Base-by-base conservation (phyloP, 2,113 vertebrate genomes). In the Peromyscus californicus region DNA sequence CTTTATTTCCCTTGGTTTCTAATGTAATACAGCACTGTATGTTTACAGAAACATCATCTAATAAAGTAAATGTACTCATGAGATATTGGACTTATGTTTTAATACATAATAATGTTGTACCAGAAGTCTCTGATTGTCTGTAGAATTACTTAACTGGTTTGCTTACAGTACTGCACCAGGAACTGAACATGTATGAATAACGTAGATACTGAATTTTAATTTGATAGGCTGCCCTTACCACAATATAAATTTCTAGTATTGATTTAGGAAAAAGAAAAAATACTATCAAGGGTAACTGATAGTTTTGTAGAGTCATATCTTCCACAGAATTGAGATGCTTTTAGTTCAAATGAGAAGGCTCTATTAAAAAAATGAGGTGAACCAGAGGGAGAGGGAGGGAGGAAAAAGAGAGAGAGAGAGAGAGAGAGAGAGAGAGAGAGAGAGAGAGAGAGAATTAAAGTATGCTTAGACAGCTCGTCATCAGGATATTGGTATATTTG, bases 21-120 rank as follows among this genome's bases (percentile, higher is more conserved):
- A 88, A 4, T 90, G n/a, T 74, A 92, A 39, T 87, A 61, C 9
- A 90, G 36, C 29, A 45, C 0, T 69, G 61, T 83, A 8, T 84
- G 92, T 67, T 93, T 88, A 42, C 7, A 63, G 33, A 42, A 93
- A 90, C 22, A 94, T 75, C 1, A 72, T 91, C 5, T 96, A 88
- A 79, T 95, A 84, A 78, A 70, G 17, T 51, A 84, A 74, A n/a
- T 65, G 4, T 86, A 26, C 78, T 80, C 54, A 57, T 70, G 12
- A 9, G 90, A 36, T 95, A 86, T 48, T 75, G 39, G 39, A 29
- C 70, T 45, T 51, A 51, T n/a, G 4, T 78, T 42, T 96, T 94
- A 95, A 57, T 95, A 86, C 4, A 48, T 48, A 48, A 48, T 48
- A 72, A 75, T 33, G 61, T 75, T 95, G 16, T 5, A 31, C 13